Base-by-base conservation (phyloP, 2,113 vertebrate genomes). In the Prochilodus magdalenae region DNA sequence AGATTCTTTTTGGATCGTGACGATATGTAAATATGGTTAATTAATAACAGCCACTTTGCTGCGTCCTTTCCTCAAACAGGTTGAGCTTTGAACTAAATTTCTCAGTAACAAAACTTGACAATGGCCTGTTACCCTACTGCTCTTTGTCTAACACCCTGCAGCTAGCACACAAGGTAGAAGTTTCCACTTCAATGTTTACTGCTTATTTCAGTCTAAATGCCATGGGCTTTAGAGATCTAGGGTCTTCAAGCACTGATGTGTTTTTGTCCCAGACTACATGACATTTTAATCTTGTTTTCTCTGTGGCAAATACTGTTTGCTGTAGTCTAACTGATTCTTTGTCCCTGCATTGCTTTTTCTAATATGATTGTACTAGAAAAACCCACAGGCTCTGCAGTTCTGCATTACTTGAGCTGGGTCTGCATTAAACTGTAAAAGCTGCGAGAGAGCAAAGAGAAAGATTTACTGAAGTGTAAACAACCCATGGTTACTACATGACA, bases 261-360 rank as follows among this genome's bases (percentile, higher is more conserved):
- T 24, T 36, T 36, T 22, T 24, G 5, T 20, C 33, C 66, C 40
- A 70, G 66, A 44, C 10, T 4, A 2, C 20, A 24, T 70, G 36
- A 70, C 66, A 44, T n/a, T 70, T n/a, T 67, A 22, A 44, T 70
- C 36, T 67, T 40, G 30, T 69, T 70, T 70, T 24, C 33, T 29
- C 44, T n/a, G 36, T 40, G 22, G 66, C 33, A 44, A 70, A 44
- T n/a, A n/a, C 2, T 44, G 66, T 70, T 44, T n/a, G 66, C 36
- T 44, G 36, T 70, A 70, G 22, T 22, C 12, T 40, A 44, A 44
- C 22, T 70, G 66, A 67, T 40, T 6, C 44, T 67, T 44, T 70
- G 36, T 70, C 22, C 22, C 24, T 20, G n/a, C 22, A 12, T n/a
- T 40, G 20, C 57, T 24, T 60, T 10, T 24, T 12, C 5, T 11